Evolutionary conservation across 1,140 invertebrate species (phyloP).

Genomic region (Drosophila nebulosa): DNA sequence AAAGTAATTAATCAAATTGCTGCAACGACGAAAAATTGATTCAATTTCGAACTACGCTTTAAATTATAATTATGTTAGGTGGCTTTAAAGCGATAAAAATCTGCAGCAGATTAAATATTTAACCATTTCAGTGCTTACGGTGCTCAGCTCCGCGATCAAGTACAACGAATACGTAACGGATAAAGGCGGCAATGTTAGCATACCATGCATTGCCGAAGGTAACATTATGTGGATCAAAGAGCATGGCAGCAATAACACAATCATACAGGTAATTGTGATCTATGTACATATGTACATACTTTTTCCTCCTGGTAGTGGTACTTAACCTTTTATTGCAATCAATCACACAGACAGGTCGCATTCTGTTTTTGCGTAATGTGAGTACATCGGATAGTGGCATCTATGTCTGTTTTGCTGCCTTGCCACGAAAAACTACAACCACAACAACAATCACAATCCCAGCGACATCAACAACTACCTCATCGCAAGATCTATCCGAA

Average conservation of each 20-base stretch:
- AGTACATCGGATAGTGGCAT: conserved; percentile 65
- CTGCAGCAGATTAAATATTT: too few relatives aligned
- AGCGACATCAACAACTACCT: conserved; percentile 45
- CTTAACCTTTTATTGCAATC: not conserved
- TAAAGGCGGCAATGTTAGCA: conserved; percentile 77
- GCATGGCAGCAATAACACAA: conserved; percentile 67
- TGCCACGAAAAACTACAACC: conserved; percentile 37
- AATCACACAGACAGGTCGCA: conserved; percentile 68
- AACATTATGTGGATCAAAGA: conserved; percentile 79
- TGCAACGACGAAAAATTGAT: too few relatives aligned
- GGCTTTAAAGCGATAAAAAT: not conserved
- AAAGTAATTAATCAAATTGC: conserved; percentile 49
- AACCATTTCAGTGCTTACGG: conserved; percentile 70
- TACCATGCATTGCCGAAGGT: conserved; percentile 73
- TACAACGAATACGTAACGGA: conserved; percentile 80
- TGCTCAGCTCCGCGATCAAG: conserved; percentile 77
- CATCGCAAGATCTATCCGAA: conserved; percentile 17
- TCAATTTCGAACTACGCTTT: not conserved
- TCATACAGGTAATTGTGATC: conserved; percentile 59
- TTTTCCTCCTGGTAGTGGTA: too few relatives aligned
- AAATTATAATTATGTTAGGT: not conserved
- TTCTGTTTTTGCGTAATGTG: conserved; percentile 70
- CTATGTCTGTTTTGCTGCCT: conserved; percentile 72
- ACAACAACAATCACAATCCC: conserved; percentile 19
- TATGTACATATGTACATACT: too few relatives aligned